phyloP scores from a whole-genome alignment of 2,113 vertebrate genomes.

The Peromyscus maniculatus region DNA sequence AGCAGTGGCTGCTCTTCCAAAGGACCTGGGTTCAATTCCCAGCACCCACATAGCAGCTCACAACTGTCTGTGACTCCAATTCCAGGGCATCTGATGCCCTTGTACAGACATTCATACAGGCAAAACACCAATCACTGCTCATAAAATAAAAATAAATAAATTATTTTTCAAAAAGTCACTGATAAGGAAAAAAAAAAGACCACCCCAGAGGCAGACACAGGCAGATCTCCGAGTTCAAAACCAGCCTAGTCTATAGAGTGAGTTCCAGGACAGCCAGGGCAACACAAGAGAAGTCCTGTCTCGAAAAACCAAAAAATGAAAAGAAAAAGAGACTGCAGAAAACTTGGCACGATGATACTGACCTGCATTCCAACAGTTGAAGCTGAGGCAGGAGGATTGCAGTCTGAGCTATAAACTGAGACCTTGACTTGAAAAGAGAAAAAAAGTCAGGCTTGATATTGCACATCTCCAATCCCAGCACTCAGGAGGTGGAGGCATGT shows the following conservation, averaged over 20 bases:
- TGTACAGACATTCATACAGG: not conserved
- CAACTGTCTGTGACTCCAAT: not conserved
- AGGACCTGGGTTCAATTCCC: not conserved
- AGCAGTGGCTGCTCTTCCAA: not conserved
- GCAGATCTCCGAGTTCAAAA: not conserved
- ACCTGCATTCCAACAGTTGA: not conserved
- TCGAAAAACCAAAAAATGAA: not conserved
- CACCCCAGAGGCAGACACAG: not conserved
- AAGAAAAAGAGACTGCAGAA: not conserved
- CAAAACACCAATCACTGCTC: not conserved
- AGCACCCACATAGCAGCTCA: not conserved
- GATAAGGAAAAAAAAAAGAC: not conserved
- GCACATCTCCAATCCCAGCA: not conserved
- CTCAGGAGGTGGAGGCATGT: not conserved
- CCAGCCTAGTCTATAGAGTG: not conserved
- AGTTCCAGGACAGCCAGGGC: not conserved
- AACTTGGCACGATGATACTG: not conserved
- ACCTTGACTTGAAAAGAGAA: not conserved
- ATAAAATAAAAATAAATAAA: not conserved
- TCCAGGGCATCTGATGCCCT: not conserved
- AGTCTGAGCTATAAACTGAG: not conserved
- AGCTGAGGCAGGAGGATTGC: not conserved
- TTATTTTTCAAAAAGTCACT: not conserved
- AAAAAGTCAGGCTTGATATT: not conserved
- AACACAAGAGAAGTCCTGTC: not conserved